phyloP scores from a whole-genome alignment of 2,888 invertebrate genomes.

The Caenorhabditis uteleia region DNA sequence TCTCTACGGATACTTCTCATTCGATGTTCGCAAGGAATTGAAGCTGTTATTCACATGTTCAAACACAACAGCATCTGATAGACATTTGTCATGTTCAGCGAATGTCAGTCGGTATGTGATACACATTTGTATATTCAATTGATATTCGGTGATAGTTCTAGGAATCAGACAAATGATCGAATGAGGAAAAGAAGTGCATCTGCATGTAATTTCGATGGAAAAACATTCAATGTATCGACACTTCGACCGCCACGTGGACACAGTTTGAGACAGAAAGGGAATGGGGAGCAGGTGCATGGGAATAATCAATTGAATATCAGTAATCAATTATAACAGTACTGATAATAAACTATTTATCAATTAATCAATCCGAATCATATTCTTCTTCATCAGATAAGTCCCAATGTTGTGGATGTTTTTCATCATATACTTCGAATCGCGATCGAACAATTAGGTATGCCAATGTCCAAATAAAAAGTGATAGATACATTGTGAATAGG shows the following conservation, averaged over 20 bases:
- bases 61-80: constrained; percentile 42
- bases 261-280: constrained; percentile 33
- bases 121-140: constrained; percentile 19
- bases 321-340: too few relatives aligned
- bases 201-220: constrained; percentile 35
- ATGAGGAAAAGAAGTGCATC: constrained; percentile 51
- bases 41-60: constrained; percentile 47
- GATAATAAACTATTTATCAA: too few relatives aligned
- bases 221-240: constrained; percentile 8
- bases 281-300: too few relatives aligned
- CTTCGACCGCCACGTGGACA: constrained; percentile 31
- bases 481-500: too few relatives aligned
- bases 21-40: constrained; percentile 57
- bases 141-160: constrained; percentile 14
- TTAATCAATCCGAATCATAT: too few relatives aligned
- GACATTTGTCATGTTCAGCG: constrained; percentile 45
- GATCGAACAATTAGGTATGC: too few relatives aligned
- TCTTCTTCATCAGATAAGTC: too few relatives aligned
- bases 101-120: constrained; percentile 29
- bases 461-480: too few relatives aligned
- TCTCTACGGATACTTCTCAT: constrained; percentile 80
- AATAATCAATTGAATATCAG: too few relatives aligned
- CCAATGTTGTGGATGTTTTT: too few relatives aligned
- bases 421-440: too few relatives aligned
- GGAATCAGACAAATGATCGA: constrained; percentile 33